Evolutionary conservation across 1,140 invertebrate species (phyloP), one percentile per base, ranked within the genome.

Genomic region (Drosophila tsacasi): DNA sequence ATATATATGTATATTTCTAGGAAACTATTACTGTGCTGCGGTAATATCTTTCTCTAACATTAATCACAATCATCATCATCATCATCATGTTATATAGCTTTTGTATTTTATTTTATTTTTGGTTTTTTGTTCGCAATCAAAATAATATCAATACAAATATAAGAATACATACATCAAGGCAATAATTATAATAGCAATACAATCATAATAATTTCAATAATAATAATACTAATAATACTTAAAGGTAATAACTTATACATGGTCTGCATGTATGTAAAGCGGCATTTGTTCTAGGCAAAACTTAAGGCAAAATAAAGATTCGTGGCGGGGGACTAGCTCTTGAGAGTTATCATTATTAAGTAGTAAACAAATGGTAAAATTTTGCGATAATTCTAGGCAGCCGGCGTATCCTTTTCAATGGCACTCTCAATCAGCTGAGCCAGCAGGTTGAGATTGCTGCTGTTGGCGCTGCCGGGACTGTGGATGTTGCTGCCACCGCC

Each of bases 171-270:
- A 73, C 32, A 62, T 72, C 27, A 39, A 57, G 55, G 59, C 59
- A 60, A 66, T 75, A 81, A 59, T 46, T 65, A 79, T 80, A 81
- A 79, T 81, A 61, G 55, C 72, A 69, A 76, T 76, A 23, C 47
- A 79, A 46, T 72, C 52, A 68, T 57, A 39, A 57, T 57, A 37
- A 57, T 23, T 10, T 61, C 62, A 50, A 40, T 50, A 49, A 21
- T 63, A 69, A 79, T 61, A 55, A 44, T 58, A 65, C 61, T 81
- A 57, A 77, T 49, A 25, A 79, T 49, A 62, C 67, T 68, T 49
- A 58, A 74, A 65, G 32, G 40, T 55, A 59, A 60, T 63, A 59
- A 61, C 64, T 83, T 64, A 72, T 65, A 80, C 39, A 54, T 55
- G 27, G 10, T 27, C 13, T 19, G 50, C 30, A 23, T 23, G 35